These are phyloP conservation scores for Pangasius mekongensis DNA, from an alignment of 2,797 vertebrate species.

Conservation along the genomic window DNA sequence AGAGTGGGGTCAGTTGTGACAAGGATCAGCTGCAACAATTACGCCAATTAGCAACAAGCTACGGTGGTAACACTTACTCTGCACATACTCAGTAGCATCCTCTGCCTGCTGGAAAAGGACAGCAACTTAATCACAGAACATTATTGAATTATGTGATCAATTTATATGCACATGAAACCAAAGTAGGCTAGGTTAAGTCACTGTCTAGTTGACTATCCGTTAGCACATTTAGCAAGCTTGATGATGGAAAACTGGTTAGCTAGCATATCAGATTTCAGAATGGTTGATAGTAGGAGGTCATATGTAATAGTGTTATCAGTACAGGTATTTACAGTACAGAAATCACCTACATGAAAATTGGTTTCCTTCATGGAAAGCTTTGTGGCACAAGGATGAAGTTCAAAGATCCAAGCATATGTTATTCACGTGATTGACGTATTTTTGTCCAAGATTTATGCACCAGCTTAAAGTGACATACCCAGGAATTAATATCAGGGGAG, in stretches of 20 bases:
- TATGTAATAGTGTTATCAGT: neutral
- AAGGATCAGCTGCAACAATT: neutral
- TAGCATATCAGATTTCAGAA: neutral
- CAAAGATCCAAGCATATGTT: neutral
- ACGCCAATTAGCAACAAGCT: neutral
- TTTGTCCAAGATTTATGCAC: neutral
- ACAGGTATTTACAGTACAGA: neutral
- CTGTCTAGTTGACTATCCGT: neutral
- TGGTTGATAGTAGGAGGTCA: neutral
- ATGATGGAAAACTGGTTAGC: neutral
- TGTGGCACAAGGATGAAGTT: neutral
- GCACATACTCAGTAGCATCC: neutral
- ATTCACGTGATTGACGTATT: neutral
- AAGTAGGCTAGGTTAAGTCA: neutral
- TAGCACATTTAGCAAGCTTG: neutral
- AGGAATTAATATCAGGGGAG: neutral
- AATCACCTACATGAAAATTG: too few species aligned
- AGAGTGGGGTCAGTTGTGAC: neutral
- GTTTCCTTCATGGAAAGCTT: neutral
- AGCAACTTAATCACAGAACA: neutral
- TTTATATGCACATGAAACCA: neutral
- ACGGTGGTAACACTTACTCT: neutral
- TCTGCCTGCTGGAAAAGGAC: neutral
- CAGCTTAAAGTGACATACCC: neutral
- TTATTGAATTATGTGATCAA: neutral